Evolutionary conservation across 2,797 vertebrate species (phyloP), one percentile per base, ranked within the genome.

Genomic region (Scyliorhinus canicula): DNA sequence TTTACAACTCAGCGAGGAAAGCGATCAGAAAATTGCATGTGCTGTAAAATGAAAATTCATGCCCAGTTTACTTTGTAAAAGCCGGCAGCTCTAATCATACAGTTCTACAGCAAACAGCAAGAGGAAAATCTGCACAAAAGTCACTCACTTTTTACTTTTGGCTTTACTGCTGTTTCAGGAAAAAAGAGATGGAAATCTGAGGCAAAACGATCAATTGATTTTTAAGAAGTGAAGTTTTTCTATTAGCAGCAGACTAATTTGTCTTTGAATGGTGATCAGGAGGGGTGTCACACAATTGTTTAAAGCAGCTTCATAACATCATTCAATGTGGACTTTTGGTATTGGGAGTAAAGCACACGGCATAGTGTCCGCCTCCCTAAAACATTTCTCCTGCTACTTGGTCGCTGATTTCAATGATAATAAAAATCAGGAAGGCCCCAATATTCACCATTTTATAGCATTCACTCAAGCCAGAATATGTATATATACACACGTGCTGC

Each of bases 91-190:
- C 44, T 71, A 93, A 50, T 31, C 44, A 93, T 31, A 71, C 28
- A 52, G 35, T 16, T 69, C 31, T 71, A 21, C 31, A 71, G 47
- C 93, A 71, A 71, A 35, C 31, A 60, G 12, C 52, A 94, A 74
- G 14, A 74, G n/a, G 50, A 50, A 44, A 44, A 55, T 94, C 2
- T 52, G 14, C 65, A 52, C 5, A 71, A 31, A 94, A n/a, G 65
- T 35, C 31, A 94, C 93, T 94, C 50, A 94, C 47, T 74, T 74
- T 47, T 50, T 65, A 50, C 91, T 93, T 93, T 69, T 12, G 55
- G 93, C 28, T 94, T 94, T 71, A 19, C 26, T 74, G 93, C 67
- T 71, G 67, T 71, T 71, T 52, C 35, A 52, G 69, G 47, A 94
- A 69, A 93, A 50, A 24, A 50, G 16, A 52, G 14, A 94, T 55